Evolutionary conservation across 2,113 vertebrate genomes (phyloP).

Genomic region (Pachyramphus minor): DNA sequence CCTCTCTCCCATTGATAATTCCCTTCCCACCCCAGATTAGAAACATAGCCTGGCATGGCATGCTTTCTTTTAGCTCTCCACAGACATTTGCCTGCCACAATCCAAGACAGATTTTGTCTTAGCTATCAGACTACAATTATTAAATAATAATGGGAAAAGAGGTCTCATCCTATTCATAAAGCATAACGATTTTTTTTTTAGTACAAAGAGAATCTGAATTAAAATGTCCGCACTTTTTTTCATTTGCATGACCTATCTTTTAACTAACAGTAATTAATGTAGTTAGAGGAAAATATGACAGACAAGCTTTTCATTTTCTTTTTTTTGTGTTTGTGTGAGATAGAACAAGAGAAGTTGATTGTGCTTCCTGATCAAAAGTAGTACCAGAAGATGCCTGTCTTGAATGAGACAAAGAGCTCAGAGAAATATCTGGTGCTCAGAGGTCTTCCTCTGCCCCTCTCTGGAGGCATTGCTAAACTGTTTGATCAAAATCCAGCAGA

Average conservation of each 20-base stretch:
- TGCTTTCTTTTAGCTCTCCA: background rate
- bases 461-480: background rate
- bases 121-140: background rate
- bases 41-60: background rate
- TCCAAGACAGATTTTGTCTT: background rate
- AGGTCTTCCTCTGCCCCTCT: background rate
- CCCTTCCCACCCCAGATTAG: background rate
- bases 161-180: background rate
- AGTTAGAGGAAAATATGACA: background rate
- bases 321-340: background rate
- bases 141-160: background rate
- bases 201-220: background rate
- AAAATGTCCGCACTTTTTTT: background rate
- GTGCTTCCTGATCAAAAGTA: background rate
- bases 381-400: background rate
- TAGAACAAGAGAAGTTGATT: background rate
- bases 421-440: background rate
- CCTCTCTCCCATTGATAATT: background rate
- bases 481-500: background rate
- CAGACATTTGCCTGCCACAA: background rate
- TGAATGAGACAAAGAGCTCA: accelerated
- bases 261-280: background rate
- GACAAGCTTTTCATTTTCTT: background rate
- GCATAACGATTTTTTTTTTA: background rate
- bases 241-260: background rate